Evolutionary conservation across 2,797 vertebrate species (phyloP).

Genomic region (Darevskia nairensis): DNA sequence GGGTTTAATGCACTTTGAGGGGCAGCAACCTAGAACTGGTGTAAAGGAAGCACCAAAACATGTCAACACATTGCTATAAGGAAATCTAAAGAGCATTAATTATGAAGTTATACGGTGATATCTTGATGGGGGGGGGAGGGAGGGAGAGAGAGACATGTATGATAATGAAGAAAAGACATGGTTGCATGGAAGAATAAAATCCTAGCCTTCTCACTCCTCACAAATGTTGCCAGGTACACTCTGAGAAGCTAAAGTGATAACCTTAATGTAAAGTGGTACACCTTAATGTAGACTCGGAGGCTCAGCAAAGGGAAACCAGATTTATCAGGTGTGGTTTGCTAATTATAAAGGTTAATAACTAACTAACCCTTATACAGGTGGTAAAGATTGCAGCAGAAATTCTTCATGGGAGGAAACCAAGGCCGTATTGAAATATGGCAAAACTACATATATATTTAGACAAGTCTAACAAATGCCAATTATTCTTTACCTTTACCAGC

Average conservation of each 20-base stretch:
- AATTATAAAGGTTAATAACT: not conserved
- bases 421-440: conserved; percentile 14
- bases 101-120: conserved; percentile 79
- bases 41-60: conserved; percentile 57
- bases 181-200: conserved; percentile 74
- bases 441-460: not conserved
- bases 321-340: not conserved
- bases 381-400: conserved; percentile 13
- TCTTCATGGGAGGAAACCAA: not conserved
- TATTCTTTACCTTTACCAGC: not conserved
- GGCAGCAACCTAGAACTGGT: conserved; percentile 72
- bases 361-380: not conserved
- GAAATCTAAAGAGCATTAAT: conserved; percentile 73
- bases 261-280: too few species aligned
- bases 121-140: conserved; percentile 81
- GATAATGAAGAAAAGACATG: conserved; percentile 81
- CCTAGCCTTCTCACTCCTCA: conserved; percentile 64
- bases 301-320: conserved; percentile 10
- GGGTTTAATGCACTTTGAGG: conserved; percentile 58
- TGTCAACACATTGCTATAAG: conserved; percentile 61
- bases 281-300: not conserved
- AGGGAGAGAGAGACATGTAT: conserved; percentile 77
- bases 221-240: conserved; percentile 65
- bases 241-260: conserved; percentile 21
- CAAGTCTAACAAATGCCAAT: not conserved